These are phyloP conservation scores for Trichoplusia ni DNA, from an alignment of 1,140 invertebrate species.

Conservation along the genomic window DNA sequence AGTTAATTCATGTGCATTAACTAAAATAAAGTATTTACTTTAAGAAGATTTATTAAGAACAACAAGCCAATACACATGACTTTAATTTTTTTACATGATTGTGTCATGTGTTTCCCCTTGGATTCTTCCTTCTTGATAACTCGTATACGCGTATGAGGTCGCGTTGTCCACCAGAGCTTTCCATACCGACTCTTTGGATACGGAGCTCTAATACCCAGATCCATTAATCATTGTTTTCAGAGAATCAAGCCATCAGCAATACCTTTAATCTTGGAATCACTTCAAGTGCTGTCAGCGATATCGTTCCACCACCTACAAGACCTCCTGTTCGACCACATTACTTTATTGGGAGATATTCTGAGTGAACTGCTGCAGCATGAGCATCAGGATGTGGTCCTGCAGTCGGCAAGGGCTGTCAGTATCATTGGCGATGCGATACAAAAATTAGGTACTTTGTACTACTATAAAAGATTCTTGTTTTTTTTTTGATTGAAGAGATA, in stretches of 20 bases:
- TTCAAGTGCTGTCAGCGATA: slow-evolving; percentile 88
- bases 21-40: too few relatives aligned
- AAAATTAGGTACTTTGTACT: slow-evolving; percentile 61
- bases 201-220: too few relatives aligned
- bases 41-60: too few relatives aligned
- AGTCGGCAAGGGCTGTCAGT: slow-evolving; percentile 85
- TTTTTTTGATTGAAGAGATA: neutral
- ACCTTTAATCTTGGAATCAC: slow-evolving; percentile 88
- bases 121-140: too few relatives aligned
- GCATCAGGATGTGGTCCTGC: slow-evolving; percentile 83
- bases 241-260: slow-evolving; percentile 69
- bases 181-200: too few relatives aligned
- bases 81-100: too few relatives aligned
- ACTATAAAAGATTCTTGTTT: neutral
- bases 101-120: too few relatives aligned
- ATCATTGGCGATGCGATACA: slow-evolving; percentile 84
- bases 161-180: too few relatives aligned
- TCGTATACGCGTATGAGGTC: too few relatives aligned
- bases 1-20: too few relatives aligned
- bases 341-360: slow-evolving; percentile 83
- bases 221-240: slow-evolving; percentile 48
- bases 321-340: slow-evolving; percentile 81
- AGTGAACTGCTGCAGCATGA: slow-evolving; percentile 79
- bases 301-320: slow-evolving; percentile 84
- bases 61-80: too few relatives aligned